phyloP scores from a whole-genome alignment of 2,888 invertebrate species.

The Netelia melanura region DNA sequence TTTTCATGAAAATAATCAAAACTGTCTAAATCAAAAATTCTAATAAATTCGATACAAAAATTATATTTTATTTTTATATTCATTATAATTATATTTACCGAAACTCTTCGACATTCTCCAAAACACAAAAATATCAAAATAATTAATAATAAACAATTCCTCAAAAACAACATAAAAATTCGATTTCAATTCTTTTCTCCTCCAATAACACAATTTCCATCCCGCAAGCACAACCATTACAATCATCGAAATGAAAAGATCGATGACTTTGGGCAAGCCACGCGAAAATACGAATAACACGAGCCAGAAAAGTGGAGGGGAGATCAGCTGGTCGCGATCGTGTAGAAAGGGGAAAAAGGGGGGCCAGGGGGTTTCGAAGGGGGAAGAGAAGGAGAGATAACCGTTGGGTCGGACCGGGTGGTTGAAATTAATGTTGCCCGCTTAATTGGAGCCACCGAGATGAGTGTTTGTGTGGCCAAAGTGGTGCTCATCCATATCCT shows the following conservation, averaged over 20 bases:
- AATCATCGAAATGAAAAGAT: conserved; percentile 5
- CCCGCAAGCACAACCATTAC: no score
- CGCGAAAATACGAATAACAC: conserved; percentile 39
- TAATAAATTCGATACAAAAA: no score
- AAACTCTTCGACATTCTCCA: no score
- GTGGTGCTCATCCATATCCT: conserved; percentile 79
- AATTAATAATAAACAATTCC: no score
- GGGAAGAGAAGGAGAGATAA: conserved; percentile 77
- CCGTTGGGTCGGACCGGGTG: conserved; percentile 81
- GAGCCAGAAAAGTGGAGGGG: conserved; percentile 47
- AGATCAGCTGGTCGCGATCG: conserved; percentile 59
- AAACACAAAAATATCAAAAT: no score
- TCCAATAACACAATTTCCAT: no score
- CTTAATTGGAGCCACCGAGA: conserved; percentile 84
- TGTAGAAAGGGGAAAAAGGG: conserved; percentile 50
- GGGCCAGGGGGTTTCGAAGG: conserved; percentile 42
- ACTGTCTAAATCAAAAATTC: no score
- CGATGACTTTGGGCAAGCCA: conserved; percentile 23
- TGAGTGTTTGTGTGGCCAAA: conserved; percentile 83
- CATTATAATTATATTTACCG: no score
- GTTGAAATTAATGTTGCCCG: conserved; percentile 84
- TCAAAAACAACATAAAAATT: no score
- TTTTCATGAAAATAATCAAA: no score
- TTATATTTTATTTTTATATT: no score
- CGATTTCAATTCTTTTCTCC: no score